A percentile compares a stretch with the other conserved stretches of the same genome.
Evolutionary conservation across 2,888 invertebrate species (phyloP).

Genomic region (Melanostoma mellinum): DNA sequence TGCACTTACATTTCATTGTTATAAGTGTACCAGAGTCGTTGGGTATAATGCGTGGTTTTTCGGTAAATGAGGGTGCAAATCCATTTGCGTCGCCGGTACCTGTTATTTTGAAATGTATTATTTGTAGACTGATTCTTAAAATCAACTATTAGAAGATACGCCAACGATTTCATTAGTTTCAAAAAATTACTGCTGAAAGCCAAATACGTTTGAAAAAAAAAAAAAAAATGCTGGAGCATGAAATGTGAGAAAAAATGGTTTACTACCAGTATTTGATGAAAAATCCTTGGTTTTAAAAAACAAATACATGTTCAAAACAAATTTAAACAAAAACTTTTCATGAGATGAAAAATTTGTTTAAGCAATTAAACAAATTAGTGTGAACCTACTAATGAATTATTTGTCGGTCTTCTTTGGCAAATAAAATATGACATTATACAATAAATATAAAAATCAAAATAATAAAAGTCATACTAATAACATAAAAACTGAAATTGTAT

Average conservation of each 20-base stretch:
- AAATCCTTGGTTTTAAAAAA: slow-evolving; percentile 11
- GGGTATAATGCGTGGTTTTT: slow-evolving; percentile 99
- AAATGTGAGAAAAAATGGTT: slow-evolving; percentile 41
- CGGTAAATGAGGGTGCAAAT: slow-evolving; percentile 97
- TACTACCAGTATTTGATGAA: slow-evolving; percentile 51
- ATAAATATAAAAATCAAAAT: neutral
- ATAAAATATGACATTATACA: neutral
- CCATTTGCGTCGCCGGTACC: slow-evolving; percentile 94
- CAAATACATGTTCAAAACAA: neutral
- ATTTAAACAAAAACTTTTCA: slow-evolving; percentile 1
- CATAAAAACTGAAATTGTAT: slow-evolving; percentile 11
- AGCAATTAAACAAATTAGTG: neutral
- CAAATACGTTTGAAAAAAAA: slow-evolving; percentile 35
- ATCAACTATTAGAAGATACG: slow-evolving; percentile 42
- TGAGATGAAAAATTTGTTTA: neutral
- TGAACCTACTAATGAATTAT: slow-evolving; percentile 58
- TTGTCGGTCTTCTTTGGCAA: slow-evolving; percentile 50
- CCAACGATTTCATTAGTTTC: slow-evolving; percentile 60
- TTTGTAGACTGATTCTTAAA: neutral
- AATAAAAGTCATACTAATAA: slow-evolving; percentile 7
- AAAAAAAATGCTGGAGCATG: slow-evolving; percentile 53
- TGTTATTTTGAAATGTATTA: slow-evolving; percentile 77
- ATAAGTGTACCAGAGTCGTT: slow-evolving; percentile 98
- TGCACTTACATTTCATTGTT: slow-evolving; percentile 97
- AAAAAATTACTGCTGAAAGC: slow-evolving; percentile 57